These are phyloP conservation scores for Orthonyx spaldingii DNA, from an alignment of 2,113 vertebrate genomes.

Conservation along the genomic window DNA sequence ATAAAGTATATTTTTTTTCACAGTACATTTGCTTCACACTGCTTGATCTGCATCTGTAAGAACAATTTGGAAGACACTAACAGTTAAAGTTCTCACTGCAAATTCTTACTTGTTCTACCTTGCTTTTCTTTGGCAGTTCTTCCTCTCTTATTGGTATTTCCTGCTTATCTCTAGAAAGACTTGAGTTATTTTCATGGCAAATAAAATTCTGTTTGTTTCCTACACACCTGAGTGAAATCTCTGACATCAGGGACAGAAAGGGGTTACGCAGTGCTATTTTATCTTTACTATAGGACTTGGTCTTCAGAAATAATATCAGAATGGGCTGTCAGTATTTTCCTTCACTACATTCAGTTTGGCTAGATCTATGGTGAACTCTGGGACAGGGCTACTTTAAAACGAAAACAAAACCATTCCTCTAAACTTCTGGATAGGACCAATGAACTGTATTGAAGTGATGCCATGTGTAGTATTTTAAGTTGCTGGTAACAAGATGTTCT, in stretches of 20 bases:
- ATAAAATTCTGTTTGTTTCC: background rate
- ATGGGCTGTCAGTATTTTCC: background rate
- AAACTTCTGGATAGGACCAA: background rate
- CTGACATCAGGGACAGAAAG: background rate
- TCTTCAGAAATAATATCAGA: background rate
- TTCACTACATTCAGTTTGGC: background rate
- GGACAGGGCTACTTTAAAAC: background rate
- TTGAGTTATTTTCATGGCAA: background rate
- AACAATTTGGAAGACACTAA: background rate
- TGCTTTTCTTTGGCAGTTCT: background rate
- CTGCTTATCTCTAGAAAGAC: background rate
- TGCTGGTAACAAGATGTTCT: background rate
- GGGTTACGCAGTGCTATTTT: background rate
- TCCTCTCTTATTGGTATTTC: background rate
- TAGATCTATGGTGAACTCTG: background rate
- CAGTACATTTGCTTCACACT: background rate
- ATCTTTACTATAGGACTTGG: background rate
- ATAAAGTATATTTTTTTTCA: background rate
- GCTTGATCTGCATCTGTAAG: background rate
- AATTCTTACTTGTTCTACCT: background rate
- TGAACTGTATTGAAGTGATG: background rate
- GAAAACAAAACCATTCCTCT: background rate
- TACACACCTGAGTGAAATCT: background rate
- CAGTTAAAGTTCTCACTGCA: background rate
- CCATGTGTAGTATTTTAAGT: background rate